Evolutionary conservation across 2,113 vertebrate species (phyloP), one percentile per base, ranked within the genome.

Genomic region (Turnix velox): DNA sequence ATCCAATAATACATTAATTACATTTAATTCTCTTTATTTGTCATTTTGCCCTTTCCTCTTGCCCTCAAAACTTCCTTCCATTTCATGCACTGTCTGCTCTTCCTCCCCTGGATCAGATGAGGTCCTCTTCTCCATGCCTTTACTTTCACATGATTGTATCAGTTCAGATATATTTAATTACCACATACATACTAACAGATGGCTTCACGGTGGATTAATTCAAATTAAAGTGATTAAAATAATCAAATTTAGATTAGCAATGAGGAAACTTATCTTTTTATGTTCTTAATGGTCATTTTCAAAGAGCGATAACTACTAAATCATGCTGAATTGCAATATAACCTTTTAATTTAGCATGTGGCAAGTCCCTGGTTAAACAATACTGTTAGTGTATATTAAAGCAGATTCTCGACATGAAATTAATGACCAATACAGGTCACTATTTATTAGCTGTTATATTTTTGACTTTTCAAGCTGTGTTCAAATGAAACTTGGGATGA

Each of bases 241-340:
- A 89, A 92, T 95, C 74, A 66, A 84, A 94, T 87, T 91, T 66
- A 92, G 84, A 94, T 94, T 79, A 95, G 82, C 62, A 95, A 95
- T 83, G 71, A 94, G 78, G 58, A 87, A 79, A 75, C 28, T 59
- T 88, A 35, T 83, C 84, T 90, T 95, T 84, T 78, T 25, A 82
- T 48, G 62, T 54, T 69, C 81, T 85, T 94, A 91, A 91, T 54
- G 78, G 93, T 89, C 89, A 96, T 71, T 95, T 86, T 71, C 27
- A 74, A 82, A 82, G 48, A 57, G 25, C 3, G 1, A 89, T 89
- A 95, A 92, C 33, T 62, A 87, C 54, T 95, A 85, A 89, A 90
- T 66, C 71, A 69, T 19, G 25, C 66, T 57, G 37, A 87, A 82
- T 59, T 65, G 54, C 62, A 87, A 69, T 33, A 76, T 14, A 84